Base-by-base conservation (phyloP, 1,140 invertebrate species). In the Megalonaias nervosa region DNA sequence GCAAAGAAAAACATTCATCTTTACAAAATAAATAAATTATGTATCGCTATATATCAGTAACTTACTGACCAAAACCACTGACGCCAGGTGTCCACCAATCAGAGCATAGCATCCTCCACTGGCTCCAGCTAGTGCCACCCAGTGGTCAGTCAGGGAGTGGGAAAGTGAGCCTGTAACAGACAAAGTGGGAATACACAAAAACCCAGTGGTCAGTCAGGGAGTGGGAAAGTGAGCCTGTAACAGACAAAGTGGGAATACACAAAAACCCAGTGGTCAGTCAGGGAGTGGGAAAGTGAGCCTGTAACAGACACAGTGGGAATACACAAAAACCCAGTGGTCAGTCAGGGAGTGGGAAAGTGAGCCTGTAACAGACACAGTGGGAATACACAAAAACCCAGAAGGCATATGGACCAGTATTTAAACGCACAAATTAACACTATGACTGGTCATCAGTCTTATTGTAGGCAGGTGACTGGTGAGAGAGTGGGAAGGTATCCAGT, bases 101-200 rank as follows among this genome's bases (percentile, higher is more conserved):
- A 99, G 86, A 11, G 98, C 96, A 90, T 99, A 99, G 0, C 98
- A 97, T 1, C 98, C 98, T 16, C 97, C 98, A 60, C 97, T 98
- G 13, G 98, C 98, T 31, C 98, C 98, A 16, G 97, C 97, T 9
- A 99, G 91, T 83, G 93, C 97, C 2, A 97, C 95, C 61, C 90
- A 88, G 0, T 97, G 96, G 92, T 98, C 97, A 13, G 95, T 94
- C 3, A 99, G 92, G 4, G 97, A 98, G n/a, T 96, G 97, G 14
- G 95, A 91, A n/a, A 93, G 82, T 4, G 92, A 92, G n/a, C 93
- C 93, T 89, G 81, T 15, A 85, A 67, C 56, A 73, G 64, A 17
- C 59, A 26, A 26, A 77, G 16, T 31, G 26, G 26, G 2, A 31
- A 31, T 31, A 31, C 26, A 31, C 26, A 31, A 31, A 31, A 31